These are phyloP conservation scores for Pelobates cultripes DNA, from an alignment of 2,797 vertebrate species.

Conservation along the genomic window DNA sequence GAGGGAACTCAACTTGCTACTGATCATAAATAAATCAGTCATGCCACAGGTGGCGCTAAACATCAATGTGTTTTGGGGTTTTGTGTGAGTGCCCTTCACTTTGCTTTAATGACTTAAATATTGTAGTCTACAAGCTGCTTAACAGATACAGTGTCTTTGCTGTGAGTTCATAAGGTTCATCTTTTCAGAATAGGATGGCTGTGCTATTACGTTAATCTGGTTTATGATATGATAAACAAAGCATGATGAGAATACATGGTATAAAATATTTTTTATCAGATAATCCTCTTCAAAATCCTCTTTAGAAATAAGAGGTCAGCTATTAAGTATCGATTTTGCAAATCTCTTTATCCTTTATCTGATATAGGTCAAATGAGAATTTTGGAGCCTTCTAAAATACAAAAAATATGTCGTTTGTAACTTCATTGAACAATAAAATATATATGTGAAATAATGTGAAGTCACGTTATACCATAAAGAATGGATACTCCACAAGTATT, in stretches of 20 bases:
- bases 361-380: conserved; percentile 67
- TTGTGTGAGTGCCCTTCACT: background rate
- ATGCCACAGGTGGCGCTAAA: too few relatives aligned
- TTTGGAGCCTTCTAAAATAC: conserved; percentile 59
- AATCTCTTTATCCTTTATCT: conserved; percentile 66
- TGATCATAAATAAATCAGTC: too few relatives aligned
- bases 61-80: too few relatives aligned
- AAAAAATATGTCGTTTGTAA: background rate
- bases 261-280: conserved; percentile 63
- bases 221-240: conserved; percentile 61
- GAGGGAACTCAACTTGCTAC: too few relatives aligned
- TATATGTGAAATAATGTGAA: too few relatives aligned
- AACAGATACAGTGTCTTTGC: background rate
- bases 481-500: too few relatives aligned
- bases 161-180: conserved; percentile 4
- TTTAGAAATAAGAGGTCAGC: conserved; percentile 54
- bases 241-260: conserved; percentile 54
- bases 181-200: conserved; percentile 47
- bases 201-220: conserved; percentile 57
- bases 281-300: conserved; percentile 68
- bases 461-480: too few relatives aligned
- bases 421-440: too few relatives aligned
- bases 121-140: background rate
- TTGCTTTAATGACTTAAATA: background rate
- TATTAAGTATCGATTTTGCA: conserved; percentile 68